These are phyloP conservation scores for Mythimna albipuncta DNA, from an alignment of 2,888 invertebrate species.

Conservation along the genomic window DNA sequence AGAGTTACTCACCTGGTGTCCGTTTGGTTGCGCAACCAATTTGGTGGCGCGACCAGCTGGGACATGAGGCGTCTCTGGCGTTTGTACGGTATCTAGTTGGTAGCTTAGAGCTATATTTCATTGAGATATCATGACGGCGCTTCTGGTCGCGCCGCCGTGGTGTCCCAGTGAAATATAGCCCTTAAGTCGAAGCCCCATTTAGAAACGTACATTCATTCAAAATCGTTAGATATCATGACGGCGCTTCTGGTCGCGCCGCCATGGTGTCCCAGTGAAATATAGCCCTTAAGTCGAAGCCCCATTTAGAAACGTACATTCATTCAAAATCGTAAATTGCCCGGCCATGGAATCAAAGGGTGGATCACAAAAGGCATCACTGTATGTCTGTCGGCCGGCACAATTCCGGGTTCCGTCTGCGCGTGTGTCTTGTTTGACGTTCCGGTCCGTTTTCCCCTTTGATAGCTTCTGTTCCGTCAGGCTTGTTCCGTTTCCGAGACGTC, in stretches of 20 bases:
- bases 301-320: conserved; percentile 16
- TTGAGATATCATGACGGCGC: no score
- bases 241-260: no score
- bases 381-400: conserved; percentile 9
- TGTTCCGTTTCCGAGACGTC: conserved; percentile 33
- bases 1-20: no score
- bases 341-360: conserved; percentile 18
- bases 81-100: no score
- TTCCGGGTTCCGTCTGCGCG: conserved; percentile 17
- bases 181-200: not conserved
- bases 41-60: no score
- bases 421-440: conserved; percentile 41
- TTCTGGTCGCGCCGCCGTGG: no score
- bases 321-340: conserved; percentile 20
- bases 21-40: no score
- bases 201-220: conserved; percentile 11
- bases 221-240: no score
- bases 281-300: not conserved
- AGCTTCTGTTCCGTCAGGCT: conserved; percentile 11
- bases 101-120: no score
- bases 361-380: conserved; percentile 46
- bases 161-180: no score
- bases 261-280: no score
- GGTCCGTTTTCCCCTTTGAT: conserved; percentile 28
- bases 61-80: no score